These are phyloP conservation scores for Conus canariensis DNA, from an alignment of 2,888 invertebrate genomes.

Conservation along the genomic window DNA sequence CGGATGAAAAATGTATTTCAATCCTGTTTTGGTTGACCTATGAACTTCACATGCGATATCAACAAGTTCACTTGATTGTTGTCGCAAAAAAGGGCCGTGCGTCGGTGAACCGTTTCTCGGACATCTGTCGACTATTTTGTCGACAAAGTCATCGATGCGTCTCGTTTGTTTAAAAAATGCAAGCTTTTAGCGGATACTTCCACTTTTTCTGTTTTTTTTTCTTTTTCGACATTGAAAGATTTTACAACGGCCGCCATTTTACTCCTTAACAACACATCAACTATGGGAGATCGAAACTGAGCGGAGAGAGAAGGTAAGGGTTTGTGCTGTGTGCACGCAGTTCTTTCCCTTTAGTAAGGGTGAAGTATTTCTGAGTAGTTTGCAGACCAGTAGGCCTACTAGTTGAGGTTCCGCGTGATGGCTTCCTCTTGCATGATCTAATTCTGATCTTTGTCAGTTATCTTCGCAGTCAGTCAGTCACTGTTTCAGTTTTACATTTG, in stretches of 20 bases:
- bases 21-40: background rate
- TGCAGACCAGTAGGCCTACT: too few species aligned
- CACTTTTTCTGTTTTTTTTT: too few species aligned
- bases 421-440: too few species aligned
- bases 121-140: background rate
- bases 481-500: background rate
- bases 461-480: too few species aligned
- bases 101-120: background rate
- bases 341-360: slow-evolving; percentile 11
- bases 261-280: slow-evolving; percentile 61
- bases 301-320: slow-evolving; percentile 26
- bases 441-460: too few species aligned
- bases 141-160: too few species aligned
- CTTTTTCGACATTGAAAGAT: slow-evolving; percentile 11
- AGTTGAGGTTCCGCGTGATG: too few species aligned
- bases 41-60: background rate
- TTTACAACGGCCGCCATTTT: slow-evolving; percentile 57
- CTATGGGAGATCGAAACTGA: slow-evolving; percentile 33
- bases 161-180: too few species aligned
- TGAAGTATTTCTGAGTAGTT: background rate
- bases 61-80: slow-evolving; percentile 11
- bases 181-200: too few species aligned
- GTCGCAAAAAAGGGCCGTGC: slow-evolving; percentile 4
- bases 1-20: background rate
- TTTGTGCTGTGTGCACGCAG: background rate